Evolutionary conservation across 1,140 invertebrate species (phyloP), one percentile per base, ranked within the genome.

Genomic region (Manduca sexta): DNA sequence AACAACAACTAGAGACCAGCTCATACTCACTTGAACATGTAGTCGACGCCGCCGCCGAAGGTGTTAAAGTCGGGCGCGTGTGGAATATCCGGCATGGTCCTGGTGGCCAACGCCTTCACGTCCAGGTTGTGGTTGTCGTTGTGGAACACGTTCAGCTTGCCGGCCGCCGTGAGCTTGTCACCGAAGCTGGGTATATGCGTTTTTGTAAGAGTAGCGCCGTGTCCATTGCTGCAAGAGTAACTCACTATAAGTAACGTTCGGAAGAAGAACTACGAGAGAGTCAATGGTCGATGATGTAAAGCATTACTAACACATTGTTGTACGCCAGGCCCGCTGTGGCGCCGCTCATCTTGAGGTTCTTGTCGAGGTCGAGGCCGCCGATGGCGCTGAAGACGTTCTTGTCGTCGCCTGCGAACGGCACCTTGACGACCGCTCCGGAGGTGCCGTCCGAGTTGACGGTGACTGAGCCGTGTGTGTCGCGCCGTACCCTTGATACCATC

Each of bases 31-130:
- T 71, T 62, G 44, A 50, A 73, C 21, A 39, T 64, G 40, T 72
- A 75, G 39, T 70, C 69, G 4, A 74, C n/a, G 12, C 65, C 63
- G 5, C 59, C 71, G 1, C 74, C 74, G 13, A 60, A 46, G 0
- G 69, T 78, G 45, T 73, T 71, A 41, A 68, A 71, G 48, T 60
- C 64, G 15, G 67, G 65, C 8, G 35, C 39, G 8, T 45, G n/a
- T 0, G 68, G 64, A 18, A 61, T 60, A 21, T 53, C 53, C 0
- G 72, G 69, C 41, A 70, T 58, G 16, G 45, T 74, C 44, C 50
- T 71, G 8, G 70, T 64, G 12, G 58, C 60, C 45, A 72, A 75
- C 4, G 72, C 68, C 29, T 64, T 72, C 1, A 63, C 67, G 15
- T 46, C 45, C 5, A 78, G 31, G 15, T 74, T 60, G 12, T 78